Percentiles rank a stretch among this genome's conserved stretches.
phyloP scores from a whole-genome alignment of 1,140 invertebrate genomes.

The Leucophenga varia region DNA sequence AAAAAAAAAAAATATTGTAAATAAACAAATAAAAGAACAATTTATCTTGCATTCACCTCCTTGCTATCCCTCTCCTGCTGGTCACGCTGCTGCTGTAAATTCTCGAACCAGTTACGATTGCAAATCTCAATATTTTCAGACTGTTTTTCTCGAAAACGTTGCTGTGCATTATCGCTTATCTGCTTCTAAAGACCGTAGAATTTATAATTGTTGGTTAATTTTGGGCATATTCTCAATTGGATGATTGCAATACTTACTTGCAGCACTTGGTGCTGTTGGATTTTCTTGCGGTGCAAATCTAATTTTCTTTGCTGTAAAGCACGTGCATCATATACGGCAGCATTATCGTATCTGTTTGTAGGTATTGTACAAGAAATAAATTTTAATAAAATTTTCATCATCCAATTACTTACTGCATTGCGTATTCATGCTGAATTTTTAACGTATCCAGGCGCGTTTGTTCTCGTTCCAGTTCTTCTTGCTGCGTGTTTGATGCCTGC shows the following conservation, averaged over 20 bases:
- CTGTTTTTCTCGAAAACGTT: constrained; percentile 12
- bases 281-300: constrained; percentile 17
- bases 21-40: not conserved
- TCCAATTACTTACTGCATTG: constrained; percentile 9
- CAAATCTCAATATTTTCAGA: constrained; percentile 4
- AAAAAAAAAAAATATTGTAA: not conserved
- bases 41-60: not conserved
- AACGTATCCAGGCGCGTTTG: constrained; percentile 5
- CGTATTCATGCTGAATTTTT: constrained; percentile 16
- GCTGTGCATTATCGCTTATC: too few relatives aligned
- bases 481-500: constrained; percentile 19
- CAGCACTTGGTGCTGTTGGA: constrained; percentile 11
- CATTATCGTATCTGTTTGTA: constrained; percentile 14
- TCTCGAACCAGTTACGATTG: constrained; percentile 23
- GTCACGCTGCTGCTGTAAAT: constrained; percentile 24
- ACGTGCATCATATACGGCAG: constrained; percentile 4
- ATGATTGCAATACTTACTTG: not conserved
- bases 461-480: constrained; percentile 3
- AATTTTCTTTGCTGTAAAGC: constrained; percentile 16
- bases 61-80: constrained; percentile 16
- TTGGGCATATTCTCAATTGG: too few relatives aligned
- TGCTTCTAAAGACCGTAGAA: too few relatives aligned
- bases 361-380: not conserved
- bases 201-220: too few relatives aligned
- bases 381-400: not conserved